Percentiles rank a stretch among this genome's conserved stretches.
These are phyloP conservation scores for Drosophila baimaii DNA, from an alignment of 1,140 invertebrate species.

Conservation along the genomic window DNA sequence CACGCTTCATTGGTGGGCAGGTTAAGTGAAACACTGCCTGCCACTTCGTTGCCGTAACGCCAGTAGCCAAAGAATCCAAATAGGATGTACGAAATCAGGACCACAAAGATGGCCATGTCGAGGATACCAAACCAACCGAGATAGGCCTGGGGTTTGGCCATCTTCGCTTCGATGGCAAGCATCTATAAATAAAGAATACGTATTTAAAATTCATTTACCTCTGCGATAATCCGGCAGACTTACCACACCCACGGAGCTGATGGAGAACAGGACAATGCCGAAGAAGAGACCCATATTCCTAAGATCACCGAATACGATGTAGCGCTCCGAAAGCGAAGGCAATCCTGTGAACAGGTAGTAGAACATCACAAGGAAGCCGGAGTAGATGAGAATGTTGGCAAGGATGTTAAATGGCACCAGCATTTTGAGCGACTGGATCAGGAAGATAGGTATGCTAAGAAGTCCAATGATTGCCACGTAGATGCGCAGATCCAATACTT, in stretches of 20 bases:
- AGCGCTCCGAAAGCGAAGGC: conserved; percentile 20
- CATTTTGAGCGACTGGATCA: conserved; percentile 46
- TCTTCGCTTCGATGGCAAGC: conserved; percentile 50
- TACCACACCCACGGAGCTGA: conserved; percentile 58
- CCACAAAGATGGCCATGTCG: neutral
- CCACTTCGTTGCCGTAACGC: conserved; percentile 19
- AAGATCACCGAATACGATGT: neutral
- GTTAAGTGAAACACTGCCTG: conserved; percentile 37
- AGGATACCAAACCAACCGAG: conserved; percentile 48
- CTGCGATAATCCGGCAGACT: neutral
- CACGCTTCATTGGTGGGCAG: conserved; percentile 43
- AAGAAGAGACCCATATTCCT: conserved; percentile 27
- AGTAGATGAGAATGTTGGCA: conserved; percentile 31
- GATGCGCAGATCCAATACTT: conserved; percentile 3
- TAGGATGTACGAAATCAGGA: conserved; percentile 1
- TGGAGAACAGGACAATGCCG: conserved; percentile 47
- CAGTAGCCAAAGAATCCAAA: conserved; percentile 58
- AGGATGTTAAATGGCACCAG: conserved; percentile 43
- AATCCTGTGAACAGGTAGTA: conserved; percentile 41
- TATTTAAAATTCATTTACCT: too few relatives aligned
- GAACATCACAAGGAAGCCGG: conserved; percentile 29
- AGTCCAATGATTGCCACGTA: conserved; percentile 23
- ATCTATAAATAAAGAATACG: conserved; percentile 20
- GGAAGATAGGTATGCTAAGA: conserved; percentile 15
- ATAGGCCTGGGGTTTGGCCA: conserved; percentile 34